Evolutionary conservation across 2,113 vertebrate genomes (phyloP).

Genomic region (Poeciliopsis retropinna): DNA sequence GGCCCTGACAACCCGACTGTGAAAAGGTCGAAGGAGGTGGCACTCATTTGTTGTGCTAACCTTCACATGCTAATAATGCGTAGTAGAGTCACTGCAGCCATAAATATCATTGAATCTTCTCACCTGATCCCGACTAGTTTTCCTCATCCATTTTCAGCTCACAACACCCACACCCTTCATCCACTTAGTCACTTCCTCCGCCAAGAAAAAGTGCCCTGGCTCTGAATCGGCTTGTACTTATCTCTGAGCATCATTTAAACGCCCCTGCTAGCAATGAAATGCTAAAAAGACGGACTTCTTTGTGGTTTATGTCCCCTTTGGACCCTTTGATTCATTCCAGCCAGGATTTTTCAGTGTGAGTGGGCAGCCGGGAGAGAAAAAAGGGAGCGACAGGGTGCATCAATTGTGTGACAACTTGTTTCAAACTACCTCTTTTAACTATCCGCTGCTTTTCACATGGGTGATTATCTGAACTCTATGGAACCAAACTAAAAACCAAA

Average conservation of each 20-base stretch:
- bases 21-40: slow-evolving; percentile 57
- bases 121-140: slow-evolving; percentile 5
- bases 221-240: slow-evolving; percentile 41
- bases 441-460: slow-evolving; percentile 56
- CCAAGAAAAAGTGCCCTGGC: slow-evolving; percentile 40
- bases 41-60: slow-evolving; percentile 54
- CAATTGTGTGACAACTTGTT: slow-evolving; percentile 70
- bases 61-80: slow-evolving; percentile 61
- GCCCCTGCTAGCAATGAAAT: slow-evolving; percentile 26
- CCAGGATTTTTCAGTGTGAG: slow-evolving; percentile 58
- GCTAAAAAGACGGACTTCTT: slow-evolving; percentile 37
- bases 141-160: slow-evolving; percentile 13
- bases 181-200: slow-evolving; percentile 46
- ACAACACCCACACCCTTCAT: slow-evolving; percentile 46
- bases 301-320: slow-evolving; percentile 40
- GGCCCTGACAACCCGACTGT: slow-evolving; percentile 59
- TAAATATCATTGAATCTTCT: slow-evolving; percentile 28
- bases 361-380: slow-evolving; percentile 58
- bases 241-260: slow-evolving; percentile 36
- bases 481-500: slow-evolving; percentile 27
- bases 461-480: slow-evolving; percentile 62
- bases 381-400: slow-evolving; percentile 60
- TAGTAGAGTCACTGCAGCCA: slow-evolving; percentile 20
- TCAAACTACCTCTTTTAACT: slow-evolving; percentile 44
- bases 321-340: slow-evolving; percentile 60